A percentile compares a stretch with the other conserved stretches of the same genome.
Evolutionary conservation across 2,113 vertebrate genomes (phyloP).

Genomic region (Aphelocoma coerulescens): DNA sequence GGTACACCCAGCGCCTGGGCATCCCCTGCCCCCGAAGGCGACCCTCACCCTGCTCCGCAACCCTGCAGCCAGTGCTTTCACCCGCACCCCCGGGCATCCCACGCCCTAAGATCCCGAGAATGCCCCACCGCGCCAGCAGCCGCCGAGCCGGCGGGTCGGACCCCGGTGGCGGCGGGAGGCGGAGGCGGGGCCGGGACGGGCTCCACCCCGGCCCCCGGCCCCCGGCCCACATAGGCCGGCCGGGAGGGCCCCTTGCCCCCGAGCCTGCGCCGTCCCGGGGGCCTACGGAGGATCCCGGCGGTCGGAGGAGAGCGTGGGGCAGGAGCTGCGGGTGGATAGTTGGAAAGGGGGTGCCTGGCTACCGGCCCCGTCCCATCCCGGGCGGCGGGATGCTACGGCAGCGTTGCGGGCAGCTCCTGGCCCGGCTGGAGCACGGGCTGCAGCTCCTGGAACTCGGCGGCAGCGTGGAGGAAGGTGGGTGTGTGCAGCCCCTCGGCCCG

Average conservation of each 20-base stretch:
- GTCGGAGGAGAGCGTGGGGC: background rate
- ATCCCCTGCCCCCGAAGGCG: background rate
- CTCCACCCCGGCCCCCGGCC: constrained; percentile 38
- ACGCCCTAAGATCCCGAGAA: background rate
- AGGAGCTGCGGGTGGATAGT: background rate
- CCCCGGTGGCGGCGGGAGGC: background rate
- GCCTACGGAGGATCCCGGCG: background rate
- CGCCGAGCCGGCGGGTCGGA: background rate
- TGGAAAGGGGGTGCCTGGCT: background rate
- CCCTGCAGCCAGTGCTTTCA: background rate
- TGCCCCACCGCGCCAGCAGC: background rate
- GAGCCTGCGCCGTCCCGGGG: background rate
- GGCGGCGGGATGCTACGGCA: constrained; percentile 17
- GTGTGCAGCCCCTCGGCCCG: background rate
- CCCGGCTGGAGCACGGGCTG: constrained; percentile 1
- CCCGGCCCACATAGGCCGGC: constrained; percentile 4
- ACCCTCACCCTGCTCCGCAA: background rate
- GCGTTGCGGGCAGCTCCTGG: background rate
- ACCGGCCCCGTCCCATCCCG: background rate
- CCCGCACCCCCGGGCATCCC: background rate
- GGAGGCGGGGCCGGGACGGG: constrained; percentile 3
- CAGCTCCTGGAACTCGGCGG: constrained; percentile 24
- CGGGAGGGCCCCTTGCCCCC: background rate
- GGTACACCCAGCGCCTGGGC: background rate
- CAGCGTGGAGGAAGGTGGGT: constrained; percentile 49